phyloP scores from a whole-genome alignment of 2,888 invertebrate species.

The Lycocerus yunnanus region DNA sequence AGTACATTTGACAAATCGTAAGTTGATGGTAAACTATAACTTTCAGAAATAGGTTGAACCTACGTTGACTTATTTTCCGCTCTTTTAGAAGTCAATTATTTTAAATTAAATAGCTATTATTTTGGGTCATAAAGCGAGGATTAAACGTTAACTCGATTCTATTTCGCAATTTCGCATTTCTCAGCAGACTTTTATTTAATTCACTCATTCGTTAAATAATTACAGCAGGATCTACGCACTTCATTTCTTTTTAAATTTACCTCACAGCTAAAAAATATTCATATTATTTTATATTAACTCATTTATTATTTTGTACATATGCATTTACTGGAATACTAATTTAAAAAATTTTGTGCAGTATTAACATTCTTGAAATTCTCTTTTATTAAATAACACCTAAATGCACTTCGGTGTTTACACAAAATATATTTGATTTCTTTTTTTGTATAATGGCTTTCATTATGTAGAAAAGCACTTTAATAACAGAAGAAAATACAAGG shows the following conservation, averaged over 20 bases:
- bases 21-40: slow-evolving; percentile 5
- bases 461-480: slow-evolving; percentile 16
- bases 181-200: slow-evolving; percentile 7
- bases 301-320: neutral
- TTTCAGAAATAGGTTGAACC: neutral
- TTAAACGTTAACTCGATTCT: slow-evolving; percentile 6
- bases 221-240: slow-evolving; percentile 8
- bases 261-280: neutral
- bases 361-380: neutral
- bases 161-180: slow-evolving; percentile 4
- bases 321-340: neutral
- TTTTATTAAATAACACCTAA: neutral
- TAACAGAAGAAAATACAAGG: slow-evolving; percentile 15
- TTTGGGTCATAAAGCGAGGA: neutral
- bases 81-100: slow-evolving; percentile 7
- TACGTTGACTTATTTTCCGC: neutral
- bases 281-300: neutral
- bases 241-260: slow-evolving; percentile 3
- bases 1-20: slow-evolving; percentile 17
- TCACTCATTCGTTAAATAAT: slow-evolving; percentile 6
- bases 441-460: slow-evolving; percentile 12
- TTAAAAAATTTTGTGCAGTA: neutral
- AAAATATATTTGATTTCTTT: slow-evolving; percentile 1
- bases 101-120: slow-evolving; percentile 6
- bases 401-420: neutral